These are phyloP conservation scores for Pomatorhinus ruficollis DNA, from an alignment of 2,113 vertebrate species.

Conservation along the genomic window DNA sequence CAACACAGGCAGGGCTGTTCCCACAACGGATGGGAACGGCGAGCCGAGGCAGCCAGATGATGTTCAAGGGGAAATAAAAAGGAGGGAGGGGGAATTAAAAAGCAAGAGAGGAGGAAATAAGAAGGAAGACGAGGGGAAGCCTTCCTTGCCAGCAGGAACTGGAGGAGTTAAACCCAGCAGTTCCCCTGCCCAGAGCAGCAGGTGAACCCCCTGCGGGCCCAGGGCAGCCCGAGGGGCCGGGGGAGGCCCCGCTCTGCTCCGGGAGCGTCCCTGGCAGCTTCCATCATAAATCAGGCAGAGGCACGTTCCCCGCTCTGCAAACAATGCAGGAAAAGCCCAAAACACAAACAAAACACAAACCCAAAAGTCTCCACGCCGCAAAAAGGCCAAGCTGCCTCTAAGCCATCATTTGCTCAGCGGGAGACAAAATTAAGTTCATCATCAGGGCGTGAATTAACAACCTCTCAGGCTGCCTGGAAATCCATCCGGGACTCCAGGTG, in stretches of 20 bases:
- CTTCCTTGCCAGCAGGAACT: background rate
- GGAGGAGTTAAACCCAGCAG: background rate
- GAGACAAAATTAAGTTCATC: slow-evolving; percentile 66
- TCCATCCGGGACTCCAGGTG: slow-evolving; percentile 18
- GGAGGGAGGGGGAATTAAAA: background rate
- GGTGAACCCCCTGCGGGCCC: background rate
- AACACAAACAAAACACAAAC: background rate
- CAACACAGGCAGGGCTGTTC: fast-evolving
- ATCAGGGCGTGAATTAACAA: slow-evolving; percentile 61
- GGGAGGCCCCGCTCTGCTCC: background rate
- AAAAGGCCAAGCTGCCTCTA: slow-evolving; percentile 33
- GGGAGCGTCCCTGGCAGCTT: background rate
- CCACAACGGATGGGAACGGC: fast-evolving
- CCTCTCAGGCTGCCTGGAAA: slow-evolving; percentile 52
- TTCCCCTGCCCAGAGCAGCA: background rate
- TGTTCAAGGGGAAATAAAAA: background rate
- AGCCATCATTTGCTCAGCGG: slow-evolving; percentile 40
- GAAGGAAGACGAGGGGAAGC: background rate
- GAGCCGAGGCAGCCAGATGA: fast-evolving
- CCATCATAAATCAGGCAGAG: background rate
- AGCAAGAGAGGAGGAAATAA: background rate
- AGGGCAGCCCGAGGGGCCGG: background rate
- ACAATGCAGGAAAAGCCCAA: background rate
- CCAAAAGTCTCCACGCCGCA: background rate
- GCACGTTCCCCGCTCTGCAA: background rate